Evolutionary conservation across 2,113 vertebrate species (phyloP).

Genomic region (Gymnorhina tibicen): DNA sequence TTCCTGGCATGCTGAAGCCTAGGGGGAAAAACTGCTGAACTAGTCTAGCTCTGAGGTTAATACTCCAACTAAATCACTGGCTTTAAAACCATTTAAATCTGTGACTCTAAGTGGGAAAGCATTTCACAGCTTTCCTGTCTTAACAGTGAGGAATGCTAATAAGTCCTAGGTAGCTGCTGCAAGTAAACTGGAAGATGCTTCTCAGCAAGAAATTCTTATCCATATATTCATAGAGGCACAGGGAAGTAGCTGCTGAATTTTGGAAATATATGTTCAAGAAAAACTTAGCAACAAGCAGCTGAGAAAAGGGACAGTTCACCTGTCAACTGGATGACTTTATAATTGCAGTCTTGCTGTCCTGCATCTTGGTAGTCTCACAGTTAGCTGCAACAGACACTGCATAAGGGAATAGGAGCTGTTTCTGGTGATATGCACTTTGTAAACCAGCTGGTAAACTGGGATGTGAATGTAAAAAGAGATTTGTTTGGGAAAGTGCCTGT

Average conservation of each 20-base stretch:
- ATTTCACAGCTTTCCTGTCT: not conserved
- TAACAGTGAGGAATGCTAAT: not conserved
- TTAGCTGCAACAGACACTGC: not conserved
- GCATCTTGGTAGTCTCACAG: not conserved
- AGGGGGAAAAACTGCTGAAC: not conserved
- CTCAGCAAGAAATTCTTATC: slow-evolving; percentile 13
- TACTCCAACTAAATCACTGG: not conserved
- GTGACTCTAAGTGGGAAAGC: not conserved
- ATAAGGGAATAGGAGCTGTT: not conserved
- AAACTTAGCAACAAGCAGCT: not conserved
- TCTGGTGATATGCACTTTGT: not conserved
- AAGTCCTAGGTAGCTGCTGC: not conserved
- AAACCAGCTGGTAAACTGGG: not conserved
- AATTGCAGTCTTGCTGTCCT: not conserved
- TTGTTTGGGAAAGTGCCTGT: not conserved
- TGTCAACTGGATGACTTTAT: slow-evolving; percentile 8
- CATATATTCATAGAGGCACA: not conserved
- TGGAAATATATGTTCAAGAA: slow-evolving; percentile 22
- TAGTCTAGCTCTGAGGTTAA: not conserved
- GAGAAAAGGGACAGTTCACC: not conserved
- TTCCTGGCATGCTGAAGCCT: slow-evolving; percentile 26
- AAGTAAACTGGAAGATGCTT: slow-evolving; percentile 22
- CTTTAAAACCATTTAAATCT: not conserved
- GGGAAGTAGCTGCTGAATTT: not conserved
- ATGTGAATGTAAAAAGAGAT: not conserved